A percentile compares a stretch with the other conserved stretches of the same genome.
These are phyloP conservation scores for Oreonectes daqikongensis DNA, from an alignment of 2,797 vertebrate genomes.

Conservation along the genomic window DNA sequence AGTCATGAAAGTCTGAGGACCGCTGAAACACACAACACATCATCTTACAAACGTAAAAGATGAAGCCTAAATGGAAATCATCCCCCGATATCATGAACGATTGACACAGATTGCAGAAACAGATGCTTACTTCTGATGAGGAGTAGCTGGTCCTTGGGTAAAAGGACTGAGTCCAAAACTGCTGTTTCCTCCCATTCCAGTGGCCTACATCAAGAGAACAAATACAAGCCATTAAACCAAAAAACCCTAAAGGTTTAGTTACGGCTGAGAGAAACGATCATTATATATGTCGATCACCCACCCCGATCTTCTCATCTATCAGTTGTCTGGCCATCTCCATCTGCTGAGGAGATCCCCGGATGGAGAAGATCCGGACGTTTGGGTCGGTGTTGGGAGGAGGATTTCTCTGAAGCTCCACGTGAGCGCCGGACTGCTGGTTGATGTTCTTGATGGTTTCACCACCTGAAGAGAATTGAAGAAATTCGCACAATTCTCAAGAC, in stretches of 20 bases:
- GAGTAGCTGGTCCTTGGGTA: slow-evolving; percentile 88
- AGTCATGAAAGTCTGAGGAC: slow-evolving; percentile 91
- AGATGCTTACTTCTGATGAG: slow-evolving; percentile 94
- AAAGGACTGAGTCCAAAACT: slow-evolving; percentile 91
- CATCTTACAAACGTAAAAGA: neutral
- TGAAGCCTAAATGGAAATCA: too few species aligned
- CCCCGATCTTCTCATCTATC: slow-evolving; percentile 98
- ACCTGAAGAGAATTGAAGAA: slow-evolving; percentile 72
- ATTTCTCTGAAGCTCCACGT: slow-evolving; percentile 96
- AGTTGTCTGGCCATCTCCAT: slow-evolving; percentile 94
- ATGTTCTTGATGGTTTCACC: slow-evolving; percentile 99
- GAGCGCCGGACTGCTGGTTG: slow-evolving; percentile 95
- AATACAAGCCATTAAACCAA: slow-evolving; percentile 48
- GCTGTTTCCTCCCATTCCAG: slow-evolving; percentile 85
- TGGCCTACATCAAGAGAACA: slow-evolving; percentile 75
- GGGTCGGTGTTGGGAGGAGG: slow-evolving; percentile 96
- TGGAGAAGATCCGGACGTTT: slow-evolving; percentile 92
- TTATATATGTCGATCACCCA: slow-evolving; percentile 69
- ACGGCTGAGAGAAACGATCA: neutral
- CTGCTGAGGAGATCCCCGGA: slow-evolving; percentile 92
- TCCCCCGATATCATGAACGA: too few species aligned
- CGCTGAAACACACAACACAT: slow-evolving; percentile 71
- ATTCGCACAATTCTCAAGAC: too few species aligned
- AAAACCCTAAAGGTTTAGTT: slow-evolving; percentile 64
- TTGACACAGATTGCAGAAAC: too few species aligned